These are phyloP conservation scores for Exephanes ischioxanthus DNA, from an alignment of 2,888 invertebrate genomes.

Conservation along the genomic window DNA sequence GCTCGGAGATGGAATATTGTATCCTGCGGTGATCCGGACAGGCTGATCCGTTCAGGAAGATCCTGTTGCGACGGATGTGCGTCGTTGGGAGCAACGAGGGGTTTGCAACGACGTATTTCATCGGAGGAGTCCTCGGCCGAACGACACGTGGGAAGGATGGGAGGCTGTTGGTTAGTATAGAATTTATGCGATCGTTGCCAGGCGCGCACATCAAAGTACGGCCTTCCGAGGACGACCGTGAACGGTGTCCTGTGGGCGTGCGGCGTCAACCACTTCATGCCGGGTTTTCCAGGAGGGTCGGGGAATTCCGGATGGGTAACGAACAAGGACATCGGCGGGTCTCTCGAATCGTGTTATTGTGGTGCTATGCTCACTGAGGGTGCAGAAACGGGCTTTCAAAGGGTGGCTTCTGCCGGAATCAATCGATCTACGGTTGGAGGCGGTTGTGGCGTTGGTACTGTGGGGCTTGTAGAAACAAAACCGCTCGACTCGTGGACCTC, in stretches of 20 bases:
- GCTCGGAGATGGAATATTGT: slow-evolving; percentile 37
- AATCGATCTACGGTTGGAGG: slow-evolving; percentile 10
- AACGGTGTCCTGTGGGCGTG: neutral
- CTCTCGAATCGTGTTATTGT: slow-evolving; percentile 18
- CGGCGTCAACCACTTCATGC: slow-evolving; percentile 9
- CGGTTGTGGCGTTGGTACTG: neutral
- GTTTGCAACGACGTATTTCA: neutral
- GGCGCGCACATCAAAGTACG: neutral
- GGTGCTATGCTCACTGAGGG: slow-evolving; percentile 8
- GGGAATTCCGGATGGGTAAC: slow-evolving; percentile 5
- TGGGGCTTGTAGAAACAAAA: slow-evolving; percentile 2
- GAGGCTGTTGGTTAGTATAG: neutral
- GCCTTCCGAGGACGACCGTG: neutral
- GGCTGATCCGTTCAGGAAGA: slow-evolving; percentile 55
- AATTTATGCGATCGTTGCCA: slow-evolving; percentile 9
- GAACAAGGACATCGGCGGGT: slow-evolving; percentile 5
- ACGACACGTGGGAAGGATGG: slow-evolving; percentile 6
- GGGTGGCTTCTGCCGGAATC: slow-evolving; percentile 11
- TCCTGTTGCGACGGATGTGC: slow-evolving; percentile 39
- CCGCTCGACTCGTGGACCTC: neutral
- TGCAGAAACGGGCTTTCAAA: slow-evolving; percentile 6
- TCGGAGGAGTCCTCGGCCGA: slow-evolving; percentile 8
- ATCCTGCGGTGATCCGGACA: slow-evolving; percentile 54
- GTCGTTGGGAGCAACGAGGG: slow-evolving; percentile 2
- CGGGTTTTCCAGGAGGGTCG: neutral